Percentiles rank a stretch among this genome's conserved stretches.
These are phyloP conservation scores for Geococcyx californianus DNA, from an alignment of 2,113 vertebrate species.

Conservation along the genomic window DNA sequence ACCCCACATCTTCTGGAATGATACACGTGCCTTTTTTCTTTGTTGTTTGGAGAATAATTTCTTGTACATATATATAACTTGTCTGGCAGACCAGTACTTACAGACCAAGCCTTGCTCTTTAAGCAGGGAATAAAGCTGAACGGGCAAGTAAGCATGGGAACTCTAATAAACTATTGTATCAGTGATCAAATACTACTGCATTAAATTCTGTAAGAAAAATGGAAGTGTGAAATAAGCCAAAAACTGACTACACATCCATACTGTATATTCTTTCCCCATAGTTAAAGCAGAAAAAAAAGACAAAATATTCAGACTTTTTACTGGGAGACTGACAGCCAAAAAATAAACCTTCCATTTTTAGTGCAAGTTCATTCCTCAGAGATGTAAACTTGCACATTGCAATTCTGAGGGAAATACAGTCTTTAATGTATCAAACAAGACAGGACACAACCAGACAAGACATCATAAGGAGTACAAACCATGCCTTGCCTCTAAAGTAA, in stretches of 20 bases:
- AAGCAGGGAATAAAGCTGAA: not conserved
- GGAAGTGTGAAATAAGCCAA: not conserved
- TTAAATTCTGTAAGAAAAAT: not conserved
- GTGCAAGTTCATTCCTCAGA: not conserved
- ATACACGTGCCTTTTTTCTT: not conserved
- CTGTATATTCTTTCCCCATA: not conserved
- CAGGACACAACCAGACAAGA: not conserved
- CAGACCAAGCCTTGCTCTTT: not conserved
- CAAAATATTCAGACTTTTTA: not conserved
- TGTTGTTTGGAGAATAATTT: not conserved
- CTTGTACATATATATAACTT: not conserved
- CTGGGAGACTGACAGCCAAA: not conserved
- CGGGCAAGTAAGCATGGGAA: not conserved
- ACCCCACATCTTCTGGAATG: not conserved
- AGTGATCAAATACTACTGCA: not conserved
- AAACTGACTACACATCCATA: not conserved
- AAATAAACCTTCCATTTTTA: not conserved
- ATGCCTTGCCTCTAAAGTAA: not conserved
- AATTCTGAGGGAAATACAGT: not conserved
- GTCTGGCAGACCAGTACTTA: conserved; percentile 18
- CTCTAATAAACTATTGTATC: not conserved
- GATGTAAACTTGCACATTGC: not conserved
- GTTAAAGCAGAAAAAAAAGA: not conserved
- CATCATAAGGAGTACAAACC: not conserved
- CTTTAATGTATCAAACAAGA: not conserved